Evolutionary conservation across 2,797 vertebrate species (phyloP), one percentile per base, ranked within the genome.

Genomic region (Mormyrus proboscirostris): DNA sequence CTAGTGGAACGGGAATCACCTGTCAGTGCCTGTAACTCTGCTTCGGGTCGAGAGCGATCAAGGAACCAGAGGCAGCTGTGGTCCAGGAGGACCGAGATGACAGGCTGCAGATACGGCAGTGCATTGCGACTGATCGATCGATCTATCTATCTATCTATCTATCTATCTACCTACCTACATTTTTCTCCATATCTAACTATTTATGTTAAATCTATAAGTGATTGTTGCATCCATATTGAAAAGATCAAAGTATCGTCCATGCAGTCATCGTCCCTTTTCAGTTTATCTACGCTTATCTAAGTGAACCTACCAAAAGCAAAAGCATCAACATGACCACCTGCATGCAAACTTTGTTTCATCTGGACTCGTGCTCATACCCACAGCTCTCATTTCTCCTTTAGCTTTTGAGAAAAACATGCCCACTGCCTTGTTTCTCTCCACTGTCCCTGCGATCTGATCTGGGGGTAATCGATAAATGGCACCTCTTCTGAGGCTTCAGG

Each of bases 181-280:
- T 90, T 76, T 41, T 33, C 87, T 88, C 50, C 90, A 89, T 89
- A 88, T 90, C 91, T 88, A 88, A 50, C 88, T 85, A 89, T 62
- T 91, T 91, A 59, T 79, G 87, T 90, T 79, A 79, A 44, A 87
- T 89, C 89, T 83, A 88, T 92, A 76, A 88, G 41, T 50, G n/a
- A 51, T 85, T 84, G 85, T 86, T 76, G 44, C 49, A 65, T 88
- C 53, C 16, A 9, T 86, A 85, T 16, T 47, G 2, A 57, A 33
- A 84, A 8, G 29, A 62, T 49, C 19, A 83, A 65, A 25, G 41
- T 22, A 19, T 83, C 25, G 16, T 83, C 7, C 57, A 25, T 82
- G 51, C 87, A 88, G 19, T 33, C 25, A 86, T 44, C n/a, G 25
- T 4, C 38, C 53, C 3, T 57, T 22, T 22, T 85, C 41, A 29